Evolutionary conservation across 2,797 vertebrate species (phyloP).

Genomic region (Scolopax bukidnonensis): DNA sequence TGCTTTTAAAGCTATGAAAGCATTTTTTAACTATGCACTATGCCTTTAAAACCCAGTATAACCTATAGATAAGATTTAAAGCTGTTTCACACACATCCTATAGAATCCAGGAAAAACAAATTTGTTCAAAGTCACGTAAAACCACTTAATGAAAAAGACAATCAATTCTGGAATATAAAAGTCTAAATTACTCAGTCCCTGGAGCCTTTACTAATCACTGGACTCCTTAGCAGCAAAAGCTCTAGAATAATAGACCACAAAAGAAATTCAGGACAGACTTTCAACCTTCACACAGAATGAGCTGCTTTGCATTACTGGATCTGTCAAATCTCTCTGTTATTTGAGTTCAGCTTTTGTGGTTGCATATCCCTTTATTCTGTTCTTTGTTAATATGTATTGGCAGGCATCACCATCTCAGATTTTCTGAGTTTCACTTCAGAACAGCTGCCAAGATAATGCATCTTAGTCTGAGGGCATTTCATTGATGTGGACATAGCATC

Average conservation of each 20-base stretch:
- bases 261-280: background rate
- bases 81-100: background rate
- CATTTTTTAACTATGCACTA: background rate
- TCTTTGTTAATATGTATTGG: background rate
- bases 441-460: slow-evolving; percentile 33
- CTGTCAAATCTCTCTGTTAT: background rate
- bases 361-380: background rate
- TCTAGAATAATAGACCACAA: background rate
- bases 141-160: background rate
- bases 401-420: background rate
- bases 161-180: background rate
- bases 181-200: background rate
- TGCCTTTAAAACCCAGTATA: background rate
- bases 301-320: background rate
- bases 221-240: background rate
- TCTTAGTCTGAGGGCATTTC: slow-evolving; percentile 33
- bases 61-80: background rate
- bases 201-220: background rate
- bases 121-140: background rate
- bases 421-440: slow-evolving; percentile 27
- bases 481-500: slow-evolving; percentile 22
- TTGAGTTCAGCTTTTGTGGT: background rate
- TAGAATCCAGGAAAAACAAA: background rate
- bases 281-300: background rate
- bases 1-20: background rate